These are phyloP conservation scores for Stictonetta naevosa DNA, from an alignment of 2,113 vertebrate species.

Conservation along the genomic window DNA sequence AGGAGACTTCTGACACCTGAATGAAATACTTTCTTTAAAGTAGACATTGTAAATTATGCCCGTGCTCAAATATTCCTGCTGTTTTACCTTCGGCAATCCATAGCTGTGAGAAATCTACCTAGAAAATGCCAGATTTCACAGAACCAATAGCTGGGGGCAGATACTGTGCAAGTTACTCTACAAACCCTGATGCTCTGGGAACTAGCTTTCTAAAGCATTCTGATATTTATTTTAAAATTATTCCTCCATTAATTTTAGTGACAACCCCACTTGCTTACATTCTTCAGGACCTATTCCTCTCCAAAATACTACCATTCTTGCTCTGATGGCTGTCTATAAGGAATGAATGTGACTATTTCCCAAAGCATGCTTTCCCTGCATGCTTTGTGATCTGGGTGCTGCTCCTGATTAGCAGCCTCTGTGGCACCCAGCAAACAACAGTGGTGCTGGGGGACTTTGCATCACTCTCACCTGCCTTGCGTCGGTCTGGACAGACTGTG, in stretches of 20 bases:
- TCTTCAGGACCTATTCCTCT: background rate
- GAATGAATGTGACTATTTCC: background rate
- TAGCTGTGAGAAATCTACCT: background rate
- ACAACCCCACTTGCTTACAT: background rate
- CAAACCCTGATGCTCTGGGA: background rate
- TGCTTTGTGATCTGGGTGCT: too few relatives aligned
- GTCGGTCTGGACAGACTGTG: accelerated
- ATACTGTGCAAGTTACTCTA: background rate
- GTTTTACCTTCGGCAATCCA: background rate
- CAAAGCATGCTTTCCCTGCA: background rate
- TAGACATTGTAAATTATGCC: background rate
- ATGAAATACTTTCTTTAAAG: background rate
- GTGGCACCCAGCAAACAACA: background rate
- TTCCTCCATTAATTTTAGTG: background rate
- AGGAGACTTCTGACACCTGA: background rate
- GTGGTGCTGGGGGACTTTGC: background rate
- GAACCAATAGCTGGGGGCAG: background rate
- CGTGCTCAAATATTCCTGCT: background rate
- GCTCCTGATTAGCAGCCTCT: background rate
- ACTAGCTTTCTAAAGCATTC: background rate
- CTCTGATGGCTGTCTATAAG: background rate
- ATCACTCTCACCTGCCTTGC: accelerated
- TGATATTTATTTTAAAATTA: background rate
- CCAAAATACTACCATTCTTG: background rate
- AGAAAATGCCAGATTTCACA: background rate